These are phyloP conservation scores for Oreocharis arfaki DNA, from an alignment of 2,113 vertebrate genomes.

Conservation along the genomic window DNA sequence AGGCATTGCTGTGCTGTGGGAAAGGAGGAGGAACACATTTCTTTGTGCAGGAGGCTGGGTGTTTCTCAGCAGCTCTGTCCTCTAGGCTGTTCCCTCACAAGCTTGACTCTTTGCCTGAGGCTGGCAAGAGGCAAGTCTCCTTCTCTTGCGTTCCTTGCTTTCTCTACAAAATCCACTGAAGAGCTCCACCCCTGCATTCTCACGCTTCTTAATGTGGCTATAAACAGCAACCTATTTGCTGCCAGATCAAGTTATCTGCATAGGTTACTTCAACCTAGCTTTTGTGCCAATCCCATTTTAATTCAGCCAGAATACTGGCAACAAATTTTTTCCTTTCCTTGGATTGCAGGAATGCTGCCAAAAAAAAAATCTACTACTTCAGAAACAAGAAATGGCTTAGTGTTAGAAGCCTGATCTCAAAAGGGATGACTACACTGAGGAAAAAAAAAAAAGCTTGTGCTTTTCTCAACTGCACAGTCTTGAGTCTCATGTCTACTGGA, in stretches of 20 bases:
- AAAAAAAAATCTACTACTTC: background rate
- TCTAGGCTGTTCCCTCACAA: background rate
- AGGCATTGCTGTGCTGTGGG: background rate
- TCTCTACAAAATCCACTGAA: background rate
- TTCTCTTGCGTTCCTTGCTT: background rate
- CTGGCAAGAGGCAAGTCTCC: background rate
- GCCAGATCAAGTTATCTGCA: conserved; percentile 16
- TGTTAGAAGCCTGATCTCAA: background rate
- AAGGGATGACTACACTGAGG: background rate
- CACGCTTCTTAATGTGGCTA: background rate
- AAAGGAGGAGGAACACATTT: background rate
- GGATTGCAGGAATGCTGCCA: background rate
- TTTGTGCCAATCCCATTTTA: background rate
- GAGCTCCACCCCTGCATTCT: conserved; percentile 42
- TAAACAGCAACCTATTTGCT: conserved; percentile 1
- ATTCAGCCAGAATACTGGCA: background rate
- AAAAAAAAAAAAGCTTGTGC: background rate
- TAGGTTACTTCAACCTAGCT: background rate
- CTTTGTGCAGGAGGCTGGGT: background rate
- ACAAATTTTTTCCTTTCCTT: background rate
- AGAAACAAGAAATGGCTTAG: conserved; percentile 12
- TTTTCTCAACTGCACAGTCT: background rate
- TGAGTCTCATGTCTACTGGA: background rate
- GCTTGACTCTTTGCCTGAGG: conserved; percentile 9
- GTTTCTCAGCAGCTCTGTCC: conserved; percentile 10